Percentiles rank a stretch among this genome's conserved stretches.
These are phyloP conservation scores for Echinarachnius parma DNA, from an alignment of 53 echinoderm and acorn worm genomes.

Conservation along the genomic window DNA sequence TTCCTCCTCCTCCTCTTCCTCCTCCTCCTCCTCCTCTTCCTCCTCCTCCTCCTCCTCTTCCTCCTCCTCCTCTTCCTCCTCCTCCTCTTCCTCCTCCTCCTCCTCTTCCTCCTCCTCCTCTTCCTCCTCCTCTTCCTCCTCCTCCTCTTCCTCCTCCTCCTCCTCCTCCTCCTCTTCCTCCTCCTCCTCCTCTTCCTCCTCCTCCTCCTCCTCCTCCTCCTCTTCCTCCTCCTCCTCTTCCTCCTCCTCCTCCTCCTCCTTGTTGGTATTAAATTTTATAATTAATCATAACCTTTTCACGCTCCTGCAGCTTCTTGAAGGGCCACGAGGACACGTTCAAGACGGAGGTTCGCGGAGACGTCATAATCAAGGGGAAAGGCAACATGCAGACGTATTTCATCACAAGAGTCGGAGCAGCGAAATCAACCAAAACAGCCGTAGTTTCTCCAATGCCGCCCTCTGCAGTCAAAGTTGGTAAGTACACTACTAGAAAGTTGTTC, in stretches of 20 bases:
- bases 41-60: not conserved
- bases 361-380: constrained; percentile 65
- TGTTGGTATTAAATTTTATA: not conserved
- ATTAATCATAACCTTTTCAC: too few relatives aligned
- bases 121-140: not conserved
- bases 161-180: not conserved
- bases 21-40: not conserved
- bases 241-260: not conserved
- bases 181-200: not conserved
- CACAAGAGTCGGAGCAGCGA: not conserved
- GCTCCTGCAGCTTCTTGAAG: too few relatives aligned
- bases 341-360: constrained; percentile 36
- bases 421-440: not conserved
- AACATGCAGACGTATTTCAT: constrained; percentile 63
- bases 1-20: not conserved
- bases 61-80: not conserved
- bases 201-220: not conserved
- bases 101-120: not conserved
- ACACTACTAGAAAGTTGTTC: too few relatives aligned
- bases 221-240: not conserved
- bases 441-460: not conserved
- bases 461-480: too few relatives aligned
- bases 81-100: not conserved
- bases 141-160: not conserved
- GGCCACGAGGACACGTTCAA: not conserved